phyloP scores from a whole-genome alignment of 2,797 vertebrate genomes.

The Oryzias sinensis region DNA sequence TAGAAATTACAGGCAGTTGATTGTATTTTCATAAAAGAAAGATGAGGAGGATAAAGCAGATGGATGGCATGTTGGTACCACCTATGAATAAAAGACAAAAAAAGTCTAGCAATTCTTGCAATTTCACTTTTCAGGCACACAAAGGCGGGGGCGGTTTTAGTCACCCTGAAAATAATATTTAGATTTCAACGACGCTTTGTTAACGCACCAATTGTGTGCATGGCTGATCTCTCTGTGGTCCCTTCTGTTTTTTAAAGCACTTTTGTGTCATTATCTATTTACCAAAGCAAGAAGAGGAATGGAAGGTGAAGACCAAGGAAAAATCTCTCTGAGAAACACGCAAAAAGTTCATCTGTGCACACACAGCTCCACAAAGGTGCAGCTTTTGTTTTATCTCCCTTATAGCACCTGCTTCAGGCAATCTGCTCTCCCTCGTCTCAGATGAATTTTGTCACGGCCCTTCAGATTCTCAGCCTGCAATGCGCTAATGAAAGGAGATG shows the following conservation, averaged over 20 bases:
- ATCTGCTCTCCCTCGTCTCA: constrained; percentile 86
- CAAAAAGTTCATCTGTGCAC: constrained; percentile 40
- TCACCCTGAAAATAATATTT: constrained; percentile 75
- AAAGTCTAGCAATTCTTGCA: constrained; percentile 65
- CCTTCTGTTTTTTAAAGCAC: constrained; percentile 32
- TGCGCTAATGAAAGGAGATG: constrained; percentile 98
- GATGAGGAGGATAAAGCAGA: constrained; percentile 47
- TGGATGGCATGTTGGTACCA: constrained; percentile 55
- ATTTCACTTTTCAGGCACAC: constrained; percentile 47
- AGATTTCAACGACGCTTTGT: constrained; percentile 65
- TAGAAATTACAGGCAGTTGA: constrained; percentile 45
- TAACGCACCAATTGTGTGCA: constrained; percentile 43
- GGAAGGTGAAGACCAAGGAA: constrained; percentile 66
- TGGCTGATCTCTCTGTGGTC: constrained; percentile 33
- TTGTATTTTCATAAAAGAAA: constrained; percentile 36
- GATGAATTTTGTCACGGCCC: constrained; percentile 99
- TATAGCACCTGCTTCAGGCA: constrained; percentile 95
- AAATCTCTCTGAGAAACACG: constrained; percentile 23
- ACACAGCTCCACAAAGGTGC: constrained; percentile 53
- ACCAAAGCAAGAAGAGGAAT: constrained; percentile 54
- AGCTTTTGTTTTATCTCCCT: constrained; percentile 89
- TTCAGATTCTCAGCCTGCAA: constrained; percentile 88
- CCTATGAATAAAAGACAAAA: constrained; percentile 49
- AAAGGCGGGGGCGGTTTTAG: constrained; percentile 70
- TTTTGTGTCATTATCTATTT: constrained; percentile 74